These are phyloP conservation scores for Syngnathus rostellatus DNA, from an alignment of 2,797 vertebrate species.

Conservation along the genomic window DNA sequence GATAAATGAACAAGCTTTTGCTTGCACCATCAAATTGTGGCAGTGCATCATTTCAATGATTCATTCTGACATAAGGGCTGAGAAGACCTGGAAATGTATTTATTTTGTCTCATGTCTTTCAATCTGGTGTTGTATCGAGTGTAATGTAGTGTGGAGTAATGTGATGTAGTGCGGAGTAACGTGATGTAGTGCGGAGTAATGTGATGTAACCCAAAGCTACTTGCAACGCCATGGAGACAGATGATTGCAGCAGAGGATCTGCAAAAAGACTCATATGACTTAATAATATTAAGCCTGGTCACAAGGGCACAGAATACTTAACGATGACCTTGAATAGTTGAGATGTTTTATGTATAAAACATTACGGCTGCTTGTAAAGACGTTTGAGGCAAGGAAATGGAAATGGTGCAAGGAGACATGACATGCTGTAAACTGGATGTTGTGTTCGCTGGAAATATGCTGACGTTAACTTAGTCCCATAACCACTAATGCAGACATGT, in stretches of 20 bases:
- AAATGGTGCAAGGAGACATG: neutral
- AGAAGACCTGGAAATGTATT: too few relatives aligned
- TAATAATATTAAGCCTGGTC: neutral
- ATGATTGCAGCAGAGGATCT: neutral
- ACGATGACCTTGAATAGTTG: neutral
- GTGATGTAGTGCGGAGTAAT: neutral
- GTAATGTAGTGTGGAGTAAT: neutral
- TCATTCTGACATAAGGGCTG: too few relatives aligned
- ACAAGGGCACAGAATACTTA: neutral
- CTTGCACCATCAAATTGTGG: too few relatives aligned
- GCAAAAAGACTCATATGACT: neutral
- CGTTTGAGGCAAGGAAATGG: neutral
- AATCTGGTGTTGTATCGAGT: neutral
- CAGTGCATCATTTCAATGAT: too few relatives aligned
- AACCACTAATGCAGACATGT: too few relatives aligned
- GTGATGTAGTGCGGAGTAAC: neutral
- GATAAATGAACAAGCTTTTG: too few relatives aligned
- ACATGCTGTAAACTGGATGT: neutral
- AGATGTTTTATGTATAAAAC: neutral
- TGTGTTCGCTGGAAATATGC: neutral
- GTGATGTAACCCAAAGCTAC: neutral
- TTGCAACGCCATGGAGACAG: neutral
- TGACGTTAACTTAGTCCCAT: too few relatives aligned
- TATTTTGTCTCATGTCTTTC: too few relatives aligned
- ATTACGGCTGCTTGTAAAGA: neutral